Base-by-base conservation (phyloP, 2,113 vertebrate genomes). In the Chionomys nivalis region DNA sequence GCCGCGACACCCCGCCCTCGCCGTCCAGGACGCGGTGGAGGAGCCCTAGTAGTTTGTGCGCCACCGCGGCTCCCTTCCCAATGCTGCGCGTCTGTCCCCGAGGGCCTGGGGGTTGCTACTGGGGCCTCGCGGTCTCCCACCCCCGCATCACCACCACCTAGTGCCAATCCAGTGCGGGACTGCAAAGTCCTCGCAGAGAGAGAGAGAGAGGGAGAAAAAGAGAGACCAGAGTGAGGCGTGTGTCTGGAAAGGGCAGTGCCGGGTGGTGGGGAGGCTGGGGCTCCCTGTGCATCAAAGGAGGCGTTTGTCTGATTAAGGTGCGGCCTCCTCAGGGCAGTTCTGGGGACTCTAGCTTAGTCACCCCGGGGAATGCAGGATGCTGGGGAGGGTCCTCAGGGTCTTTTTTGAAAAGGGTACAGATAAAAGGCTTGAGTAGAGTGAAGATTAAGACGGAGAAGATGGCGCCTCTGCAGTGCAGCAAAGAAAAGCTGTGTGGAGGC, bases 401-500 rank as follows among this genome's bases (percentile, higher is more conserved):
- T 75, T 78, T 94, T 87, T 95, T 96, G 7, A 91, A 52, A 68
- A 95, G 94, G 94, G 97, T 97, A 90, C 90, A 93, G 91, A 97
- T 97, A 78, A 97, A 98, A 98, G 97, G 98, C 95, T 96, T 79
- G 97, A 93, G 95, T 97, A 96, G 98, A 97, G 97, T 81, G 96
- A 97, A 98, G 98, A 97, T 98, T 98, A 97, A 97, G 98, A 97
- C 98, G 97, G 98, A 98, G 98, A 99, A 99, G 99, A 99, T 99
- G 99, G 99, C 99, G 99, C 98, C 99, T 99, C 99, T 99, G 99
- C 99, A 99, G 99, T 99, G 99, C 99, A 99, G 99, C 98, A 98
- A 95, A 97, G 98, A 97, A 98, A 97, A 98, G 97, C 98, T 96
- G 96, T 96, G 94, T 93, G 97, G 95, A 97, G 96, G 98, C 98